Percentiles rank a stretch among this genome's conserved stretches.
Conservation (phyloP, 2,888 invertebrate genomes). For the Drosophila atripex region DNA sequence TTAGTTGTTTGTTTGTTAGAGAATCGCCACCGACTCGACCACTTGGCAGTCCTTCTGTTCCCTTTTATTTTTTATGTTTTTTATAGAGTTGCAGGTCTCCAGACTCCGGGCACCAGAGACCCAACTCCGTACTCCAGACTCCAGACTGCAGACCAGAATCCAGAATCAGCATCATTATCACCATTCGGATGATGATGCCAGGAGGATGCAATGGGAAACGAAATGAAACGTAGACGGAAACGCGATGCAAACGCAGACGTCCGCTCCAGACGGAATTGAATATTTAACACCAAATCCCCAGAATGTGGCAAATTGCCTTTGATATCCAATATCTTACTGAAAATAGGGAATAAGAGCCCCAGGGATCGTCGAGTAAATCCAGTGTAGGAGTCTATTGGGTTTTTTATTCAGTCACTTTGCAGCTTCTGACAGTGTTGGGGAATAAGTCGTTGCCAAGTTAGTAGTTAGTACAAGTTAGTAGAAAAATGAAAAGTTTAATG, state of each 20-base stretch:
- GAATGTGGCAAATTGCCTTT: slow-evolving; percentile 52
- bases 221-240: slow-evolving; percentile 47
- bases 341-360: slow-evolving; percentile 13
- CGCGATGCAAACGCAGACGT: slow-evolving; percentile 52
- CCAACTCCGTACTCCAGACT: neutral
- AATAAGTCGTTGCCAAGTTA: neutral
- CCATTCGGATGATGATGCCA: slow-evolving; percentile 20
- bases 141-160: neutral
- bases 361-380: slow-evolving; percentile 8
- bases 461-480: no score
- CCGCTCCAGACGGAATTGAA: slow-evolving; percentile 55
- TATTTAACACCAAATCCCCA: slow-evolving; percentile 51
- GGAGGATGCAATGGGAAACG: slow-evolving; percentile 42
- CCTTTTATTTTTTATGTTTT: neutral
- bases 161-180: slow-evolving; percentile 15
- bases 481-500: neutral
- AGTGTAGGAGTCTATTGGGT: slow-evolving; percentile 17
- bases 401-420: slow-evolving; percentile 33
- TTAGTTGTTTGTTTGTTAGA: slow-evolving; percentile 42
- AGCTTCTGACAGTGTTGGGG: neutral
- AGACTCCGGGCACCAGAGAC: neutral
- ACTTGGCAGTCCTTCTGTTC: slow-evolving; percentile 35
- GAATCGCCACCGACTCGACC: slow-evolving; percentile 40
- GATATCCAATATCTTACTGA: slow-evolving; percentile 45
- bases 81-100: slow-evolving; percentile 14